phyloP scores from a whole-genome alignment of 2,888 invertebrate genomes.

The Drosophila picticornis region DNA sequence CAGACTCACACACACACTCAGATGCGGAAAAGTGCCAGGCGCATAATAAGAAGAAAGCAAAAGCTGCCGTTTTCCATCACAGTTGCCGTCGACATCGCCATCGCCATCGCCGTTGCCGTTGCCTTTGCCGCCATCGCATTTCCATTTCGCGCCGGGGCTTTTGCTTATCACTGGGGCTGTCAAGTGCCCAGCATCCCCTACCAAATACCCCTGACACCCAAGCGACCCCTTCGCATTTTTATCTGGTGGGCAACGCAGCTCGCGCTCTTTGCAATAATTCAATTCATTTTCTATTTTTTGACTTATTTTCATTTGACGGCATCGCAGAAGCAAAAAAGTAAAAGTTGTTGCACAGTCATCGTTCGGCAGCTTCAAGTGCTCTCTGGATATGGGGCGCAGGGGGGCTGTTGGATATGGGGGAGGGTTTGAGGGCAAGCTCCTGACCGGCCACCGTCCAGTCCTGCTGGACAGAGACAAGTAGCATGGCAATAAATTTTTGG shows the following conservation, averaged over 20 bases:
- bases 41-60: conserved; percentile 74
- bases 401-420: not conserved
- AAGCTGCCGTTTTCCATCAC: conserved; percentile 34
- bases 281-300: conserved; percentile 83
- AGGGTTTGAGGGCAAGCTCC: conserved; percentile 1
- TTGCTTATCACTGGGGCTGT: conserved; percentile 77
- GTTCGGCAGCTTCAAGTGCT: conserved; percentile 53
- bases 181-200: conserved; percentile 68
- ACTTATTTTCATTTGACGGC: conserved; percentile 71
- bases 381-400: not conserved
- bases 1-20: conserved; percentile 13
- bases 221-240: conserved; percentile 4
- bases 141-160: conserved; percentile 72
- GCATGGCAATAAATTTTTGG: conserved; percentile 59
- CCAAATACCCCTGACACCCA: not conserved
- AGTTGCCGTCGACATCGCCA: conserved; percentile 14
- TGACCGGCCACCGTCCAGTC: conserved; percentile 5
- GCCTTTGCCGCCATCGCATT: conserved; percentile 56
- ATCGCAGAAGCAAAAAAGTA: conserved; percentile 56
- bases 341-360: conserved; percentile 65
- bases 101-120: conserved; percentile 14
- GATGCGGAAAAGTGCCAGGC: conserved; percentile 32
- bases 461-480: conserved; percentile 27
- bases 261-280: conserved; percentile 81
- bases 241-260: conserved; percentile 36